Evolutionary conservation across 2,113 vertebrate genomes (phyloP), one percentile per base, ranked within the genome.

Genomic region (Ceyx margarethae): DNA sequence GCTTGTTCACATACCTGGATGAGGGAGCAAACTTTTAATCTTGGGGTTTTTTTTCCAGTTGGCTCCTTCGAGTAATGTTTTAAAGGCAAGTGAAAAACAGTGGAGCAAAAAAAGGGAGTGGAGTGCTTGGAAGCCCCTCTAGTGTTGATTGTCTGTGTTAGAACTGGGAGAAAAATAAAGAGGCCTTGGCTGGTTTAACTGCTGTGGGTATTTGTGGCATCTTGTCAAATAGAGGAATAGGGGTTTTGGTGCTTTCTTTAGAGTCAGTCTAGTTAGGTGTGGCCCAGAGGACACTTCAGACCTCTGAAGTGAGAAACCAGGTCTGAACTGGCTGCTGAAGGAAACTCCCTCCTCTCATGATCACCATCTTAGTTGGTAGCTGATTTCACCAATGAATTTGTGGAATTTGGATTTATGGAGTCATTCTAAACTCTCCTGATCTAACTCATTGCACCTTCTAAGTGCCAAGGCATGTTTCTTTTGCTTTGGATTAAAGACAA

Each of bases 321-420:
- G n/a, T 22, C 58, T 65, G 43, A 64, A 3, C 15, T 11, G 13
- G 20, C 29, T 56, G 22, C 53, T 40, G 18, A 6, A 17, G 45
- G 16, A 60, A 23, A 48, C 15, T 3, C 9, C 3, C 22, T 61
- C 15, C 54, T 50, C 15, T 58, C 10, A 2, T 23, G 29, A 21
- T 11, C 6, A 0, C 5, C 12, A 0, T 6, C 8, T 12, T 42
- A 48, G 15, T 2, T 69, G 46, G 31, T 74, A 33, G 28, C 20
- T 64, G 13, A 74, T 84, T 56, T 74, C 57, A 50, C 14, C 42
- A 11, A 0, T 0, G 1, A 31, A 81, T 33, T 50, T 2, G 5
- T 18, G 33, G 37, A 9, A 35, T 6, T 1, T 6, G 5, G 25
- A 37, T 11, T 14, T 19, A 29, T 31, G 6, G n/a, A 43, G 4